Conservation (phyloP, 37 sponge, comb jelly and placozoan genomes). For the Beroe ovata region DNA sequence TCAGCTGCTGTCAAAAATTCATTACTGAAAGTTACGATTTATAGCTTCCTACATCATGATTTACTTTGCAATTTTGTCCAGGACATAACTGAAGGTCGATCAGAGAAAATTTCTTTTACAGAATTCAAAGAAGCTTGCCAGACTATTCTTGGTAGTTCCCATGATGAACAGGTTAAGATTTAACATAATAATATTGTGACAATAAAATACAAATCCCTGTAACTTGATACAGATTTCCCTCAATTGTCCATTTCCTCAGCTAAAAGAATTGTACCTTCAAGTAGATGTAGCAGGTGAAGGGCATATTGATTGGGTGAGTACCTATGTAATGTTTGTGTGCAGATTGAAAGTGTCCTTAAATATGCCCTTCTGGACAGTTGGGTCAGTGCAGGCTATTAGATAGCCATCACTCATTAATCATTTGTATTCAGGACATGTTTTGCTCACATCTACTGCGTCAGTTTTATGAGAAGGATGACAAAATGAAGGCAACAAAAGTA, state of each 20-base stretch:
- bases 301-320: constrained; percentile 67
- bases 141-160: constrained; percentile 11
- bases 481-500: constrained; percentile 63
- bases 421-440: constrained; percentile 64
- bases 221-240: neutral
- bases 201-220: neutral
- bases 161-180: constrained; percentile 20
- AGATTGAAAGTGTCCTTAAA: too few relatives aligned
- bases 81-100: constrained; percentile 52
- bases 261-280: constrained; percentile 51
- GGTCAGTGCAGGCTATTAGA: too few relatives aligned
- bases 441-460: constrained; percentile 66
- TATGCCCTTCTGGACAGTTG: too few relatives aligned
- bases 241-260: neutral
- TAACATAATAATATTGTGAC: neutral
- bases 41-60: too few relatives aligned
- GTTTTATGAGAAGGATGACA: constrained; percentile 67
- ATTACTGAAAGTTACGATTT: neutral
- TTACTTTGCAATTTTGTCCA: too few relatives aligned
- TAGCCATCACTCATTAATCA: too few relatives aligned
- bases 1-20: neutral
- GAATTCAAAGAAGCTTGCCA: constrained; percentile 45
- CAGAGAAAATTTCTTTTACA: constrained; percentile 13
- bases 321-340: too few relatives aligned
- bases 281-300: constrained; percentile 62